Evolutionary conservation across 2,797 vertebrate genomes (phyloP), one percentile per base, ranked within the genome.

Genomic region (Anguilla marmorata): DNA sequence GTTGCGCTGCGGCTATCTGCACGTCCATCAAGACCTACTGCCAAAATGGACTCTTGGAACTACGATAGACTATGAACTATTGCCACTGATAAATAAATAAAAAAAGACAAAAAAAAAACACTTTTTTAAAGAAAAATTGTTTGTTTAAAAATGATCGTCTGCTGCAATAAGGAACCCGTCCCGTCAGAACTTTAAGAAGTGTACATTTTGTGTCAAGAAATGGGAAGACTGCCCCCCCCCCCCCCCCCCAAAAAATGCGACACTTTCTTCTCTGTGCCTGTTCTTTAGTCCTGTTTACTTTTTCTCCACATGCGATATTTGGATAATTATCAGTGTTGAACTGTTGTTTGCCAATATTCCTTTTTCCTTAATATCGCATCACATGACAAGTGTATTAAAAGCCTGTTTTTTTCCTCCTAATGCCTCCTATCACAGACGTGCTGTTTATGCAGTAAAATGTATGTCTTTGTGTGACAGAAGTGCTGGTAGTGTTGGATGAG

Each of bases 131-230:
- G 45, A 92, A 86, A 89, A 48, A 56, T 76, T 88, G 89, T 89
- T 93, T 88, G 89, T 93, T 90, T 88, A 16, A 83, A 89, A 88
- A 85, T 41, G 2, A 58, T 87, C 87, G 72, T 91, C 90, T 84
- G 91, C 91, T 90, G 94, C 93, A 95, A 92, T 92, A 94, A 93
- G 37, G 88, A 92, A 88, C 88, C 83, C 86, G 90, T 88, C 86
- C 79, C 86, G 89, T 88, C 86, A 58, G 89, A 87, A 88, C 87
- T 89, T 89, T 89, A 91, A 90, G 87, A 88, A 91, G 90, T 86
- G 82, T 88, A 82, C 9, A 90, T 89, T 90, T 88, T 88, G 33
- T 79, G 85, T 76, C 33, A 90, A 63, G 89, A 85, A 66, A 85
- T 85, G 86, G 2, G 88, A 89, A 69, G 74, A 86, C 88, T 80